Percentiles rank a stretch among this genome's conserved stretches.
phyloP scores from a whole-genome alignment of 2,113 vertebrate species.

The Chrysemys picta region DNA sequence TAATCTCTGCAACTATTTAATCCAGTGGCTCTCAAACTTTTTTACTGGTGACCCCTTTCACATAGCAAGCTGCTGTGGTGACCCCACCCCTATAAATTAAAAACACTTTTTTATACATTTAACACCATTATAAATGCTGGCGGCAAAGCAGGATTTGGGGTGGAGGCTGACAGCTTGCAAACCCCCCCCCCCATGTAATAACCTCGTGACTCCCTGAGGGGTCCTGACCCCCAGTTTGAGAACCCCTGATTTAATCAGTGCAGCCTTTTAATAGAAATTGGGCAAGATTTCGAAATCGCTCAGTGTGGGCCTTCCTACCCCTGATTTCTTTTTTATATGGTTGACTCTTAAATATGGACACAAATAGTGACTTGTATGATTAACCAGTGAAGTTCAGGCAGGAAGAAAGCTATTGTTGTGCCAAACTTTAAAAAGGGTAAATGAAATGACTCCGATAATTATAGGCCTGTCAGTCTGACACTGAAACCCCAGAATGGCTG shows the following conservation, averaged over 20 bases:
- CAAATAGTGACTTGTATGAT: neutral
- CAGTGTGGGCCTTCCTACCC: neutral
- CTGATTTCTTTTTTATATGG: neutral
- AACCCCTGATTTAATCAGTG: neutral
- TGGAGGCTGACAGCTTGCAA: too few species aligned
- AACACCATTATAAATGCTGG: too few species aligned
- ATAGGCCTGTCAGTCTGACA: neutral
- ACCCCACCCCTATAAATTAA: too few species aligned
- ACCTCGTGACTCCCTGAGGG: too few species aligned
- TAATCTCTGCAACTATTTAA: neutral
- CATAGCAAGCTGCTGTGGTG: too few species aligned
- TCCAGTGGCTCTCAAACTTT: too few species aligned
- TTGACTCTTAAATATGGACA: neutral
- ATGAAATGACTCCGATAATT: neutral
- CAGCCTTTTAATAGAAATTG: neutral
- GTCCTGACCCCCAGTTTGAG: too few species aligned
- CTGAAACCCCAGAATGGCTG: neutral
- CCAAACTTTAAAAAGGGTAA: neutral
- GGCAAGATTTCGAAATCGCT: neutral
- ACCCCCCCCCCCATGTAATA: too few species aligned
- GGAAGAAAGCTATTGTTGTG: neutral
- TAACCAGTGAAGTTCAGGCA: neutral
- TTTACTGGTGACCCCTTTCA: too few species aligned
- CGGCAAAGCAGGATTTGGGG: too few species aligned
- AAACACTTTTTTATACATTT: too few species aligned